phyloP scores from a whole-genome alignment of 1,140 invertebrate species.

The Anthonomus grandis region DNA sequence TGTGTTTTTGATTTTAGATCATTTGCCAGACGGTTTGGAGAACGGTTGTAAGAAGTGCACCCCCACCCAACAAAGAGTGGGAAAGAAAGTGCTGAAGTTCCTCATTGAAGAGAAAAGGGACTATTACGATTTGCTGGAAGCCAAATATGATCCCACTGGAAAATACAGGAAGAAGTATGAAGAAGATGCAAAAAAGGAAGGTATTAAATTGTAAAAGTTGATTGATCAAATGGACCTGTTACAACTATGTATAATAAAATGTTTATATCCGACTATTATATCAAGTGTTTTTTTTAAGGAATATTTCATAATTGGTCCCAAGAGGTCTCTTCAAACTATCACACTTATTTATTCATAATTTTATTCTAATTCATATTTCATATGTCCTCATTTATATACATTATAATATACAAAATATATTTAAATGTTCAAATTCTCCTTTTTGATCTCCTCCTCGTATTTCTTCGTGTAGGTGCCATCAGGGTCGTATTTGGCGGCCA shows the following conservation, averaged over 20 bases:
- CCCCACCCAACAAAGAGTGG: slow-evolving; percentile 57
- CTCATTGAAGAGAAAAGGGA: slow-evolving; percentile 52
- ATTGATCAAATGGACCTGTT: too few species aligned
- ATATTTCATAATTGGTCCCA: too few species aligned
- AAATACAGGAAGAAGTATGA: slow-evolving; percentile 54
- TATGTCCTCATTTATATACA: too few species aligned
- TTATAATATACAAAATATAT: too few species aligned
- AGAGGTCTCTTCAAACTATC: too few species aligned
- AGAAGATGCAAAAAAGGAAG: slow-evolving; percentile 9
- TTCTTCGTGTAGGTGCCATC: slow-evolving; percentile 49
- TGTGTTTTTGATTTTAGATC: slow-evolving; percentile 23
- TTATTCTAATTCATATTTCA: too few species aligned
- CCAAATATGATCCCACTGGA: slow-evolving; percentile 56
- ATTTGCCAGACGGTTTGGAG: slow-evolving; percentile 62
- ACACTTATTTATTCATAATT: too few species aligned
- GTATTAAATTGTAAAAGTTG: slow-evolving; percentile 17
- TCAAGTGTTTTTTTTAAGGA: too few species aligned
- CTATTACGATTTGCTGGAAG: slow-evolving; percentile 54
- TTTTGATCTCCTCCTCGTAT: slow-evolving; percentile 33
- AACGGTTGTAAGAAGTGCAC: slow-evolving; percentile 64
- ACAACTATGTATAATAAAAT: too few species aligned
- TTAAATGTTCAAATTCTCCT: slow-evolving; percentile 24
- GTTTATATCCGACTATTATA: too few species aligned
- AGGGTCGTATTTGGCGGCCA: slow-evolving; percentile 57
- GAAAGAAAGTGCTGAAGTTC: slow-evolving; percentile 58